These are phyloP conservation scores for Pipistrellus pipistrellus DNA, from an alignment of 2,797 vertebrate genomes.

Conservation along the genomic window DNA sequence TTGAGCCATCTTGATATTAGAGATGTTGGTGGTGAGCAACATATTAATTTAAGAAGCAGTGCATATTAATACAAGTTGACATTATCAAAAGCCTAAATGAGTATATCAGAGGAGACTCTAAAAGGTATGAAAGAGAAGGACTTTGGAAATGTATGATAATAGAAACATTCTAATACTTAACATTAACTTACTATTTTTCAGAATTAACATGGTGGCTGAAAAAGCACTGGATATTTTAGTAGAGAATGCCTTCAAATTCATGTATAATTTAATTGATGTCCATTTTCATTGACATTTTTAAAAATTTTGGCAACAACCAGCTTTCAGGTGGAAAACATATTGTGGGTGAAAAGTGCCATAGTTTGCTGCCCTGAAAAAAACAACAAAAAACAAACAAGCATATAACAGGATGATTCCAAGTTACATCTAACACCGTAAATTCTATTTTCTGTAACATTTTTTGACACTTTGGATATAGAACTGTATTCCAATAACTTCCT, in stretches of 20 bases:
- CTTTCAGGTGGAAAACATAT: constrained; percentile 12
- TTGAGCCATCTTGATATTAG: background rate
- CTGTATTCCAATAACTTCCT: background rate
- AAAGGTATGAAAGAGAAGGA: background rate
- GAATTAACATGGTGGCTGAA: background rate
- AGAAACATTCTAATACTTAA: background rate
- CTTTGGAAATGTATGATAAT: background rate
- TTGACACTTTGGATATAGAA: background rate
- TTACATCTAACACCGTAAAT: background rate
- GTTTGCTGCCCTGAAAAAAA: background rate
- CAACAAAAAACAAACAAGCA: background rate
- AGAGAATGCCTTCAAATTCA: background rate
- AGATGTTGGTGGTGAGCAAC: background rate
- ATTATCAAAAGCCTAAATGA: background rate
- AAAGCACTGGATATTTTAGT: background rate
- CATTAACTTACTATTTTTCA: constrained; percentile 3
- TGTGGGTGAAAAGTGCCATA: background rate
- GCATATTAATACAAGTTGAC: background rate
- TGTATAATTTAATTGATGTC: background rate
- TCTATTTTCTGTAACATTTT: background rate
- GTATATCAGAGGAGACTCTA: background rate
- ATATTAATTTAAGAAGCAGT: background rate
- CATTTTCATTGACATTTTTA: background rate
- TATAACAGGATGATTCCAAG: background rate
- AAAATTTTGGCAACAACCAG: background rate